These are phyloP conservation scores for Sialis lutaria DNA, from an alignment of 2,888 invertebrate species.

Conservation along the genomic window DNA sequence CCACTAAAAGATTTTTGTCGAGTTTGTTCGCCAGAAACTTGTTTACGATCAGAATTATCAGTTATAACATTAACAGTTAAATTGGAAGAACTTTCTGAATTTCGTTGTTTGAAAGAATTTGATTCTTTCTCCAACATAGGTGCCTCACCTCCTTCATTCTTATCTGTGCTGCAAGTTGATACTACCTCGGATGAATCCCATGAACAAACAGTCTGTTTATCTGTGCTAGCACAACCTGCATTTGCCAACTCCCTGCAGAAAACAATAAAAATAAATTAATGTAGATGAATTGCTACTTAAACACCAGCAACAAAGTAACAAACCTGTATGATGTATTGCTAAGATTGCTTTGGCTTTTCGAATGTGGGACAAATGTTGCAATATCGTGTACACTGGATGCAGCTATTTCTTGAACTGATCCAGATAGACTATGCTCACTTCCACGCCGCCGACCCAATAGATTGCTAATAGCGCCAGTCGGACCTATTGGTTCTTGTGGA, in stretches of 20 bases:
- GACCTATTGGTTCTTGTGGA: constrained; percentile 23
- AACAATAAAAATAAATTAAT: no score
- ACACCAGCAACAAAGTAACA: no score
- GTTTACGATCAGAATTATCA: constrained; percentile 38
- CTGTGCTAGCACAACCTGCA: constrained; percentile 4
- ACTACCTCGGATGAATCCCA: constrained; percentile 19
- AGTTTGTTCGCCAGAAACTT: constrained; percentile 41
- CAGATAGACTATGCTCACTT: constrained; percentile 69
- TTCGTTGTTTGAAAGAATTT: constrained; percentile 35
- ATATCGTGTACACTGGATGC: constrained; percentile 47
- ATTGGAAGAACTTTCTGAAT: constrained; percentile 58
- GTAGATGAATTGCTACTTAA: no score
- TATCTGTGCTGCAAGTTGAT: no score
- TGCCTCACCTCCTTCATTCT: no score
- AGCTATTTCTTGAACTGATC: constrained; percentile 69
- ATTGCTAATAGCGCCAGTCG: constrained; percentile 12
- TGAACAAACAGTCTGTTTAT: constrained; percentile 21
- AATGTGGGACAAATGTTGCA: constrained; percentile 55
- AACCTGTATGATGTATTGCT: constrained; percentile 73
- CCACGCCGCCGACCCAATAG: constrained; percentile 49
- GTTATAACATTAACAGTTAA: constrained; percentile 43
- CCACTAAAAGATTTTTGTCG: constrained; percentile 53
- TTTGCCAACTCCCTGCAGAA: constrained; percentile 7
- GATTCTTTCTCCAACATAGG: constrained; percentile 20
- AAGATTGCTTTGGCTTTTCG: constrained; percentile 80